These are phyloP conservation scores for Thereva nobilitata DNA, from an alignment of 2,888 invertebrate species.

Conservation along the genomic window DNA sequence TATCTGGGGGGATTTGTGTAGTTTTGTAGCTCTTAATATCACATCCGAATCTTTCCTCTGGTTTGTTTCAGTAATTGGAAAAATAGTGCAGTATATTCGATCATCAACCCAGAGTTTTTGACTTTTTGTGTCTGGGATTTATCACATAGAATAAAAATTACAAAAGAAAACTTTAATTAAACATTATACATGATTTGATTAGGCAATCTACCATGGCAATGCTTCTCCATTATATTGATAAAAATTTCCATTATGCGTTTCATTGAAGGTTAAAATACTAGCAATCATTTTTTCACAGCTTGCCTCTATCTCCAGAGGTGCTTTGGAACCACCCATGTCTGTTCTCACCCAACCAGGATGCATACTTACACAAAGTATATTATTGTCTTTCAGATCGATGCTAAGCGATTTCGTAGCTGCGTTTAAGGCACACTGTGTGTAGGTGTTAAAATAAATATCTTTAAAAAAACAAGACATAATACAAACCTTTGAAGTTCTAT, in stretches of 20 bases:
- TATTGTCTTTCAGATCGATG: conserved; percentile 73
- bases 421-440: conserved; percentile 77
- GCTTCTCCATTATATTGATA: conserved; percentile 75
- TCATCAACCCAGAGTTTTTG: too few species aligned
- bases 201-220: conserved; percentile 68
- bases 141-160: too few species aligned
- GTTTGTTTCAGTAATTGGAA: too few species aligned
- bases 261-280: conserved; percentile 66
- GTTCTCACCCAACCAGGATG: conserved; percentile 95
- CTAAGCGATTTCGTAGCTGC: conserved; percentile 85
- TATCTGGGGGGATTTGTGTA: not conserved
- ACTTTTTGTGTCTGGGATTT: too few species aligned
- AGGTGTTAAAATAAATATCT: conserved; percentile 6
- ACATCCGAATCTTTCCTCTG: not conserved
- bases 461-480: not conserved
- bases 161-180: too few species aligned
- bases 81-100: too few species aligned
- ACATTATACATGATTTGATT: too few species aligned
- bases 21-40: not conserved
- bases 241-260: conserved; percentile 74
- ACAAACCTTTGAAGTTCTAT: conserved; percentile 82
- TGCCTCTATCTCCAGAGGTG: conserved; percentile 71
- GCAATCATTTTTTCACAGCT: conserved; percentile 69
- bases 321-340: conserved; percentile 83
- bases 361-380: conserved; percentile 73